Conservation (phyloP, 2,888 invertebrate species). For the Mayetiola destructor region DNA sequence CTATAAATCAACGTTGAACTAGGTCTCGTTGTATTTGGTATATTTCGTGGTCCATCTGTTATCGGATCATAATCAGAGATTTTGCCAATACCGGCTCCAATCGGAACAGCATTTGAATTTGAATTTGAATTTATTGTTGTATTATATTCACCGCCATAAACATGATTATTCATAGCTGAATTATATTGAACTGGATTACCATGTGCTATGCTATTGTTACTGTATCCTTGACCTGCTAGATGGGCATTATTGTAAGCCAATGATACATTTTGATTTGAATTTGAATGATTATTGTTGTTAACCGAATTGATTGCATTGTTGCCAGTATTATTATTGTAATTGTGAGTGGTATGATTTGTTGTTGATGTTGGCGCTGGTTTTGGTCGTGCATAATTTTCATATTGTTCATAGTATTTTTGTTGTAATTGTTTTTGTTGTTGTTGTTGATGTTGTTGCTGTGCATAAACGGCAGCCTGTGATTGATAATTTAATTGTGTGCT, state of each 20-base stretch:
- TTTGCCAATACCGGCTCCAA: conserved; percentile 41
- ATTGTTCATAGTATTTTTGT: conserved; percentile 25
- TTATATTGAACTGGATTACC: conserved; percentile 18
- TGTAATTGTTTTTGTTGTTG: conserved; percentile 15
- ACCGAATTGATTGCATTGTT: conserved; percentile 14
- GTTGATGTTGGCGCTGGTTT: conserved; percentile 19
- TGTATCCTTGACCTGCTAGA: conserved; percentile 2
- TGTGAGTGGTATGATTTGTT: background rate
- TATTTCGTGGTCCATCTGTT: conserved; percentile 51
- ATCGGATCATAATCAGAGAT: conserved; percentile 71
- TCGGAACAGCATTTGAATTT: too few relatives aligned
- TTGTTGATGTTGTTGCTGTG: conserved; percentile 20
- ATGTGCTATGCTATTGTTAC: conserved; percentile 15
- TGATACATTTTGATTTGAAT: conserved; percentile 14
- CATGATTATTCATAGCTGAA: conserved; percentile 7
- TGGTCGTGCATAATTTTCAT: conserved; percentile 26
- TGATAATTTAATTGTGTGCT: conserved; percentile 22
- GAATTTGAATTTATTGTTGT: conserved; percentile 21
- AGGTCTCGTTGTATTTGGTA: conserved; percentile 59
- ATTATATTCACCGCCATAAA: conserved; percentile 14
- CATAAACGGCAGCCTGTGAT: background rate
- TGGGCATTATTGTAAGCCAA: conserved; percentile 12
- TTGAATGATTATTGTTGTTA: conserved; percentile 14
- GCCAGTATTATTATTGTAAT: conserved; percentile 14
- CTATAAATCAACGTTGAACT: conserved; percentile 77